These are phyloP conservation scores for Chrysaora quinquecirrha DNA, from an alignment of 30 jellyfish, hydroid and myxozoan genomes.

Conservation along the genomic window DNA sequence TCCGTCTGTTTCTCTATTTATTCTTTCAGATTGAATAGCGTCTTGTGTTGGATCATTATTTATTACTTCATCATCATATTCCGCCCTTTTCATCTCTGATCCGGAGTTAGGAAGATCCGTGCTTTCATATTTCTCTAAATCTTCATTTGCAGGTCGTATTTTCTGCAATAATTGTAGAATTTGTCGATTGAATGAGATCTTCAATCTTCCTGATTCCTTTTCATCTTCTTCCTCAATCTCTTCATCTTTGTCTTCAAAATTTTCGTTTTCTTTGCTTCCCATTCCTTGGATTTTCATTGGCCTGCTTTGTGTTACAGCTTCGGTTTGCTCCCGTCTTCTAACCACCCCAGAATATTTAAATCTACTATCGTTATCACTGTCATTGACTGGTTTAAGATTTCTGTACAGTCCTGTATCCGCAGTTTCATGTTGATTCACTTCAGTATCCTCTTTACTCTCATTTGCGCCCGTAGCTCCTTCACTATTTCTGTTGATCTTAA, in stretches of 20 bases:
- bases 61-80: not conserved
- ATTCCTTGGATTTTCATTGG: no score
- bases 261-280: not conserved
- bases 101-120: not conserved
- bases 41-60: not conserved
- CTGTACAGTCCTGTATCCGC: not conserved
- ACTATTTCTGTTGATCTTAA: no score
- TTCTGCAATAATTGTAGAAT: not conserved
- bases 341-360: not conserved
- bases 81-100: not conserved
- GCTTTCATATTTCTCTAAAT: not conserved
- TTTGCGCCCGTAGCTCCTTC: no score
- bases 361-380: not conserved
- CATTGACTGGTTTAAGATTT: no score
- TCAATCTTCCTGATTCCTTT: not conserved
- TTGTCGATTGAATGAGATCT: not conserved
- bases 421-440: not conserved
- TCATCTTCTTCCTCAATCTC: not conserved
- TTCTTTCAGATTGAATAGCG: not conserved
- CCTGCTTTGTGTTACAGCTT: not conserved
- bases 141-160: not conserved
- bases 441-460: not conserved
- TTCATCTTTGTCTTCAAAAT: not conserved
- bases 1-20: not conserved
- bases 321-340: not conserved